Base-by-base conservation (phyloP, 2,797 vertebrate genomes). In the Chelidonichthys spinosus region DNA sequence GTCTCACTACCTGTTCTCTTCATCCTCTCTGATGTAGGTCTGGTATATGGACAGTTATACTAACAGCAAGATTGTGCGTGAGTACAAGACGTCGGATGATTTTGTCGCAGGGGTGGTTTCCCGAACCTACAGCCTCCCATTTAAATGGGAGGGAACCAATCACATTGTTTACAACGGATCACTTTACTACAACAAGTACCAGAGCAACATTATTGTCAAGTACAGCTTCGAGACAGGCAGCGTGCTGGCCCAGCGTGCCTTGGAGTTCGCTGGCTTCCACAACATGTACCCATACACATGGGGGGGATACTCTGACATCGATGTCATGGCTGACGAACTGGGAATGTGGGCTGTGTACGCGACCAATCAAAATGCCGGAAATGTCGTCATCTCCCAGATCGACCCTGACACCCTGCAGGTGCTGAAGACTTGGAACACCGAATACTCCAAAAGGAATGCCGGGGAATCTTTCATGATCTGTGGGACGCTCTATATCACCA, bases 41-140 rank as follows among this genome's bases (percentile, higher is more conserved):
- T 99, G 98, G 98, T 99, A 98, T 69, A 99, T 99, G 98, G 98
- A 99, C 83, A 96, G 97, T 75, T 99, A 98, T 80, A 97, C 96
- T 69, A 98, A 97, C 95, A 99, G 97, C 91, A 99, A 98, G 92
- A 97, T 98, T 32, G 97, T 99, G 32, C 97, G 96, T 0, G 98
- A 99, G 79, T 99, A 95, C 91, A 99, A 98, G 88, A 96, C 96
- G 0, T 93, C 96, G 42, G 94, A 95, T 6, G 98, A 99, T 90
- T 99, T 99, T 72, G 93, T 97, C 66, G 95, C 95, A 0, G 97
- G 97, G 33, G 95, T 94, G 14, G 97, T 98, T 72, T 98, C 98
- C 59, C 94, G 97, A 91, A 98, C 96, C 87, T 99, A 99, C 93
- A 98, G 94, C 86, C 97, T 99, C 68, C 98, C 98, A 0, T 99